Conservation (phyloP, 1,140 invertebrate genomes). For the Drosophila burlai region DNA sequence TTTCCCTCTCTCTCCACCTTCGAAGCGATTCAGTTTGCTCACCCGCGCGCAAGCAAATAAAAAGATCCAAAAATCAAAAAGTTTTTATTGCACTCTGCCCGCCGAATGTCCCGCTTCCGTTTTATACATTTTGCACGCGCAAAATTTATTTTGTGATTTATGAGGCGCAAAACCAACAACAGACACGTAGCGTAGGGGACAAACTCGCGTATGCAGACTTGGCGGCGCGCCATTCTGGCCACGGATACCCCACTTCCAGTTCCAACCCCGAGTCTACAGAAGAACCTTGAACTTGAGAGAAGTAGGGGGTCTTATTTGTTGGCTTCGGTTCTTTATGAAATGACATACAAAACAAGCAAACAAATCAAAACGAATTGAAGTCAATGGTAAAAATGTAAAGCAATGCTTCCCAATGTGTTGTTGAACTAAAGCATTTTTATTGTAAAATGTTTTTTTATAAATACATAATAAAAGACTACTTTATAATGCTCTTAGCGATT, state of each 20-base stretch:
- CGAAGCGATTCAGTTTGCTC: conserved; percentile 52
- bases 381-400: background rate
- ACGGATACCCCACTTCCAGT: conserved; percentile 10
- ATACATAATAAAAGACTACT: background rate
- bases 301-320: conserved; percentile 5
- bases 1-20: background rate
- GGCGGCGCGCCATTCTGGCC: conserved; percentile 45
- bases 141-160: conserved; percentile 75
- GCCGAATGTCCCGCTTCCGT: conserved; percentile 29
- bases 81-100: conserved; percentile 72
- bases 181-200: conserved; percentile 40
- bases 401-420: background rate
- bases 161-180: conserved; percentile 70
- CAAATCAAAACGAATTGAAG: background rate
- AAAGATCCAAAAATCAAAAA: conserved; percentile 71
- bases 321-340: conserved; percentile 1
- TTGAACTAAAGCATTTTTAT: background rate
- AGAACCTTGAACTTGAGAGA: conserved; percentile 25
- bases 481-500: background rate
- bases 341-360: background rate
- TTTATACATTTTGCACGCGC: conserved; percentile 72
- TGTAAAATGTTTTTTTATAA: background rate
- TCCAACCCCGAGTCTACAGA: background rate
- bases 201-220: conserved; percentile 61
- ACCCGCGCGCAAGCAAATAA: conserved; percentile 55